Conservation (phyloP, 2,888 invertebrate species). For the Criorhina ranunculi region DNA sequence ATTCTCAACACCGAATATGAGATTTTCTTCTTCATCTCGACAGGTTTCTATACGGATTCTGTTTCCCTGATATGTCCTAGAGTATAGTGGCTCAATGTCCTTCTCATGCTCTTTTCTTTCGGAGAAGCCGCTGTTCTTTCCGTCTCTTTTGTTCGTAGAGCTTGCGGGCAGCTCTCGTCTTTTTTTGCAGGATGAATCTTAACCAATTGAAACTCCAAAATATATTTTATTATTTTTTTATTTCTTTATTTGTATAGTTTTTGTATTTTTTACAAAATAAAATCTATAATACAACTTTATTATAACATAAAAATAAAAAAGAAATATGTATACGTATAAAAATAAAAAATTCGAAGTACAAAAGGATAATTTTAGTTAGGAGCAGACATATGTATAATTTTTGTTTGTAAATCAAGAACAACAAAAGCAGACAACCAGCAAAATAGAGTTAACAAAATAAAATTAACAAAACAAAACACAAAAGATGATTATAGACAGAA, state of each 20-base stretch:
- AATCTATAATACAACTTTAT: conserved; percentile 75
- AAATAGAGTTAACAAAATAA: conserved; percentile 6
- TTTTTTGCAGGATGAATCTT: no score
- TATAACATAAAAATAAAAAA: conserved; percentile 66
- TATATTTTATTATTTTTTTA: conserved; percentile 47
- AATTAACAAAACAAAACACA: conserved; percentile 33
- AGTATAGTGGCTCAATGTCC: no score
- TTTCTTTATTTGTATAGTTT: conserved; percentile 57
- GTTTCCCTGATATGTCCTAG: no score
- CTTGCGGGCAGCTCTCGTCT: no score
- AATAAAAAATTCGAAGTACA: conserved; percentile 55
- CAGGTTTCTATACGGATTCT: no score
- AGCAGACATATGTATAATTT: background rate
- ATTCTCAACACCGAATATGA: no score
- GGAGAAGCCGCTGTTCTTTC: no score
- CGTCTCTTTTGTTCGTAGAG: no score
- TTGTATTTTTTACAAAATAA: conserved; percentile 69
- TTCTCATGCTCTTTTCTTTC: no score
- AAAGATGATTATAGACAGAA: background rate
- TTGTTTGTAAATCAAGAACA: conserved; percentile 11
- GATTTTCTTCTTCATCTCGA: no score
- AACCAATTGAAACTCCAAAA: no score
- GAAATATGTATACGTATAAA: conserved; percentile 49
- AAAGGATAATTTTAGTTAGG: conserved; percentile 65
- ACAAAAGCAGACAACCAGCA: conserved; percentile 37